Base-by-base conservation (phyloP, 1,140 invertebrate genomes). In the Heliconius nattereri region DNA sequence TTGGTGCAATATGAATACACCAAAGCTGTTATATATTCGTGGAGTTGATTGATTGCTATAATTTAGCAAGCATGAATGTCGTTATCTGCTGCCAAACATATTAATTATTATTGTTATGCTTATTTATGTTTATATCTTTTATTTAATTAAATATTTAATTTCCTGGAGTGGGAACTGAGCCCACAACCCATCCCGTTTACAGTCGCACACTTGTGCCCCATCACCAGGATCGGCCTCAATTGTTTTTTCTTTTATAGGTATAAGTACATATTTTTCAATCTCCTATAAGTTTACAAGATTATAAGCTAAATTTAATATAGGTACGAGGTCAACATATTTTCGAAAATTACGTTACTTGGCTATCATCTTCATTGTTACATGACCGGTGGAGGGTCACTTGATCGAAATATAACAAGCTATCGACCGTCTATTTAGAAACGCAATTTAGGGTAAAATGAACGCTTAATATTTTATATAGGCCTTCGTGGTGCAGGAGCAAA, bases 401-500 rank as follows among this genome's bases (percentile, higher is more conserved):
- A 73, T 73, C 71, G 77, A 78, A 78, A 78, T 73, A 78, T 78
- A 78, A 66, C 71, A 78, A 73, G 72, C 72, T 74, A 57, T 57
- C 26, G 60, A 29, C 16, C 60, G 60, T 66, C 60, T 66, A 66
- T 29, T 35, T 57, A 52, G 45, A 49, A 49, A 73, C 71, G 73
- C 73, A 60, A 73, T 78, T 78, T 73, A 57, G 77, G 45, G 45
- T 54, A 52, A 73, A 73, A 45, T 73, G 35, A 72, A 40, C 13
- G 70, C 3, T 66, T 29, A 66, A 66, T 66, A 66, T 66, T 66
- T 66, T 66, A 66, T 66, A 3, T 13, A 9, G 54, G 40, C 13
- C 5, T 11, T 16, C 9, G 40, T 16, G 40, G 3, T 13, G 40
- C 40, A 2, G 13, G 11, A 13, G 40, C 40, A 16, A 1, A 20